A percentile compares a stretch with the other conserved stretches of the same genome.
phyloP scores from a whole-genome alignment of 2,113 vertebrate genomes.

The Syngnathus typhle region DNA sequence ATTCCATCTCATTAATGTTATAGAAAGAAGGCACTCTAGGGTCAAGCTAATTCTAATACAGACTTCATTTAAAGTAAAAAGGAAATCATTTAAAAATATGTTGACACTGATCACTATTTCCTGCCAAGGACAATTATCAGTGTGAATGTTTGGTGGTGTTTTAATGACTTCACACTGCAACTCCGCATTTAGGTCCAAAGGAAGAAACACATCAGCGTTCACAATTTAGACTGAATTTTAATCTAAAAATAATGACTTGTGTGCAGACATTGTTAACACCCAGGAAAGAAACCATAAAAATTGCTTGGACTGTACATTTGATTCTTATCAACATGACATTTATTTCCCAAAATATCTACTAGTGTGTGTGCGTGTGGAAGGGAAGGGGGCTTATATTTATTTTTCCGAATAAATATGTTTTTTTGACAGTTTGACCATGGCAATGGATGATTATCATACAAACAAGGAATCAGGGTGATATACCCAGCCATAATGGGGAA shows the following conservation, averaged over 20 bases:
- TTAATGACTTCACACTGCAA: conserved; percentile 5
- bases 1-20: background rate
- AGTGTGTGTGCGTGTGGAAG: background rate
- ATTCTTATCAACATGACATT: conserved; percentile 3
- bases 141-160: conserved; percentile 13
- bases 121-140: conserved; percentile 5
- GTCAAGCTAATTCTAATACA: background rate
- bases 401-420: conserved; percentile 59
- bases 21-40: background rate
- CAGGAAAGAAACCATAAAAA: conserved; percentile 6
- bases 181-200: conserved; percentile 15
- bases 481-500: background rate
- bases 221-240: conserved; percentile 25
- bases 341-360: conserved; percentile 20
- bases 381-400: conserved; percentile 29
- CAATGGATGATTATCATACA: conserved; percentile 36
- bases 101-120: background rate
- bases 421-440: conserved; percentile 41
- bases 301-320: background rate
- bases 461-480: conserved; percentile 2
- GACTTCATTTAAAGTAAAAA: background rate
- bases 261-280: conserved; percentile 17
- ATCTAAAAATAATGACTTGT: conserved; percentile 20
- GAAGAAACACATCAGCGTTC: conserved; percentile 17
- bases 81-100: background rate